Evolutionary conservation across 2,888 invertebrate species (phyloP).

Genomic region (Agrilus biguttatus): DNA sequence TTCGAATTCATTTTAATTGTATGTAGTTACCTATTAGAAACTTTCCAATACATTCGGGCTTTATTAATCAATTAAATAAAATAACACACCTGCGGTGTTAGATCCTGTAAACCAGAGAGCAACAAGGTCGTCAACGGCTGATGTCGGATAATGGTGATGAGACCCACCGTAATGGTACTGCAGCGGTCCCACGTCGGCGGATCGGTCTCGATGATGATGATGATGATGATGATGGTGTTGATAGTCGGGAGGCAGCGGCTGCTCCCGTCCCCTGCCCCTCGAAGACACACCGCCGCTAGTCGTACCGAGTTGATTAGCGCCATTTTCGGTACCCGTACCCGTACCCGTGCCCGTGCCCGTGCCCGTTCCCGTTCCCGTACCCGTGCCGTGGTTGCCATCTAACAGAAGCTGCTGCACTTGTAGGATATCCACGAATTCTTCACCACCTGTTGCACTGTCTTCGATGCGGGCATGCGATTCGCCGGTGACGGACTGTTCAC

Average conservation of each 20-base stretch:
- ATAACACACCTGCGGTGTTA: slow-evolving; percentile 24
- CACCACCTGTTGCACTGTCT: slow-evolving; percentile 20
- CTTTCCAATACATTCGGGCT: too few relatives aligned
- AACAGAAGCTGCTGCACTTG: slow-evolving; percentile 65
- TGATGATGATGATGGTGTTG: slow-evolving; percentile 11
- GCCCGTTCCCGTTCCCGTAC: slow-evolving; percentile 13
- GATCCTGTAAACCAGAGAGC: slow-evolving; percentile 59
- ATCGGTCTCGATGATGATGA: slow-evolving; percentile 19
- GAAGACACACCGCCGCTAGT: slow-evolving; percentile 21
- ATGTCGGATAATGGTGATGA: slow-evolving; percentile 18
- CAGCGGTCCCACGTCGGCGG: slow-evolving; percentile 25
- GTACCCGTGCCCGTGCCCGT: slow-evolving; percentile 11
- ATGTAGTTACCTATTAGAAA: too few relatives aligned
- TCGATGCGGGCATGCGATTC: slow-evolving; percentile 19
- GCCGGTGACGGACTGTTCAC: slow-evolving; percentile 11
- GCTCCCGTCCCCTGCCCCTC: slow-evolving; percentile 16
- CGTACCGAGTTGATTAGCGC: slow-evolving; percentile 7
- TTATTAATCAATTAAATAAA: background rate
- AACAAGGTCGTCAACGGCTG: slow-evolving; percentile 61
- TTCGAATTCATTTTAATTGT: background rate
- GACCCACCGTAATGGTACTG: slow-evolving; percentile 19
- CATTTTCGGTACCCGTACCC: slow-evolving; percentile 10
- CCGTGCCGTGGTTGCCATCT: slow-evolving; percentile 26
- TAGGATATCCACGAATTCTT: slow-evolving; percentile 73
- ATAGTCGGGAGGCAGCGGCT: slow-evolving; percentile 10